Evolutionary conservation across 2,888 invertebrate genomes (phyloP).

Genomic region (Pemphredon lugubris): DNA sequence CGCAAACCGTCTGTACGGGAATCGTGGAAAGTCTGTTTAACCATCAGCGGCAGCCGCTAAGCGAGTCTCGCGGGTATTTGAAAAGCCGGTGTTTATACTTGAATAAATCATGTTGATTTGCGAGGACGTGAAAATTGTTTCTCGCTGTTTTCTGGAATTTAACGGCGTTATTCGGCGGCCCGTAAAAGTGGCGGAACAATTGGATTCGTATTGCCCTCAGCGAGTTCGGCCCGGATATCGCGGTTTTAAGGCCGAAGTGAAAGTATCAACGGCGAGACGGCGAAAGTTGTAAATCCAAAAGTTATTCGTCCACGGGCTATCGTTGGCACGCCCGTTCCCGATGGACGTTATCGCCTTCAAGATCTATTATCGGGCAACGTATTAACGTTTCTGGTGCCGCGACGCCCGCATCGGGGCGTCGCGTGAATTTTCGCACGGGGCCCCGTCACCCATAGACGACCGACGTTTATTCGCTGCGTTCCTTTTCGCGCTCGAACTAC

Average conservation of each 20-base stretch:
- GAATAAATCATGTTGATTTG: constrained; percentile 4
- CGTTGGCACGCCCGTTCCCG: too few relatives aligned
- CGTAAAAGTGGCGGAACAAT: background rate
- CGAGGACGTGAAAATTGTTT: background rate
- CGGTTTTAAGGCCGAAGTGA: background rate
- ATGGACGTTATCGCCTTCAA: too few relatives aligned
- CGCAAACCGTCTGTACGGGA: background rate
- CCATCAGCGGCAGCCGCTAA: background rate
- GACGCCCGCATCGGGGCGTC: too few relatives aligned
- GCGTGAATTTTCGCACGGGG: too few relatives aligned
- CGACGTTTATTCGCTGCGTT: too few relatives aligned
- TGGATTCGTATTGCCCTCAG: background rate
- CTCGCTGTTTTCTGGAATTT: background rate
- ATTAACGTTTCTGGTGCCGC: too few relatives aligned
- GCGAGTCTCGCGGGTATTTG: background rate
- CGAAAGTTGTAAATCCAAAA: background rate
- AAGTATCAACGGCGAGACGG: background rate
- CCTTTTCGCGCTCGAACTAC: too few relatives aligned
- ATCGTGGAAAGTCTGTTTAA: background rate
- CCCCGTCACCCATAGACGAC: too few relatives aligned
- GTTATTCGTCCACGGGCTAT: too few relatives aligned
- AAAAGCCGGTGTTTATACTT: background rate
- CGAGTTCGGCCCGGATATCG: background rate
- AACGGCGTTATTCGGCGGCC: background rate
- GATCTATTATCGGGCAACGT: too few relatives aligned